A percentile compares a stretch with the other conserved stretches of the same genome.
phyloP scores from a whole-genome alignment of 2,797 vertebrate species.

The Tiaroga cobitis region DNA sequence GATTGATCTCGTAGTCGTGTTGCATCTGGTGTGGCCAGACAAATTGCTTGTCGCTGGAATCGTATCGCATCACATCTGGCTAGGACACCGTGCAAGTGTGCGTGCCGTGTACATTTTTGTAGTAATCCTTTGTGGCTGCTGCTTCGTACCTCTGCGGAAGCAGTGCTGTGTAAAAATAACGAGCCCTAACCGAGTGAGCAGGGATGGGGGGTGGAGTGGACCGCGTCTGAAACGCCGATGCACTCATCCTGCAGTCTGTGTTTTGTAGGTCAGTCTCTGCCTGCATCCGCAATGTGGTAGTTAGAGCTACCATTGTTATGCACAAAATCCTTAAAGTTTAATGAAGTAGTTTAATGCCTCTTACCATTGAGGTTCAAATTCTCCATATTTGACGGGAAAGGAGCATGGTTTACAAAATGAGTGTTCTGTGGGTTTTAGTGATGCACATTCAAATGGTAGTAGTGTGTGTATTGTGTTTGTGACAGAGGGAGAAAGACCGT shows the following conservation, averaged over 20 bases:
- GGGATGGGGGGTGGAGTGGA: slow-evolving; percentile 25
- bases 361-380: neutral
- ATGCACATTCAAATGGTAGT: neutral
- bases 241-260: slow-evolving; percentile 13
- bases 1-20: neutral
- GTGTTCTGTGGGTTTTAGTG: neutral
- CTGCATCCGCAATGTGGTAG: neutral
- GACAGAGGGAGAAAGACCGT: slow-evolving; percentile 16
- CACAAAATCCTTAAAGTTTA: slow-evolving; percentile 13
- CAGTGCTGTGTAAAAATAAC: slow-evolving; percentile 51
- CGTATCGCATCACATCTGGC: neutral
- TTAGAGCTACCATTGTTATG: neutral
- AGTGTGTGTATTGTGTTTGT: slow-evolving; percentile 26
- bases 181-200: slow-evolving; percentile 12
- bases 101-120: neutral
- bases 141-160: neutral
- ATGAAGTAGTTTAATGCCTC: neutral
- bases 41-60: neutral
- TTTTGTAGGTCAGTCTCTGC: slow-evolving; percentile 43
- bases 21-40: neutral
- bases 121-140: slow-evolving; percentile 39
- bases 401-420: neutral
- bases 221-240: slow-evolving; percentile 14
- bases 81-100: neutral
- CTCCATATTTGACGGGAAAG: neutral